Base-by-base conservation (phyloP, 64 coral and sea anemone species). In the Acropora yongei region DNA sequence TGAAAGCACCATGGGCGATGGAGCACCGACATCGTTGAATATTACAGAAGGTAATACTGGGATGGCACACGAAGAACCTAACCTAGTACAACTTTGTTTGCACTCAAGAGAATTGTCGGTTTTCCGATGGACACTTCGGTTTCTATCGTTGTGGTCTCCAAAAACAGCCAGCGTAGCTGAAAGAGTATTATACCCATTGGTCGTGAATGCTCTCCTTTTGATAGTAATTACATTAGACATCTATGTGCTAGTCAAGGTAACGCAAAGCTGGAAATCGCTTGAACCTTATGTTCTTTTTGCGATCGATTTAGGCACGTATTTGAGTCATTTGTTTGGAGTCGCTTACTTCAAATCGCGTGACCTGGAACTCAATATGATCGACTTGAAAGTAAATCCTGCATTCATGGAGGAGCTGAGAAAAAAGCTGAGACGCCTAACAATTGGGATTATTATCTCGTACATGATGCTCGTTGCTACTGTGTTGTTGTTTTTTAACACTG, bases 71-170 rank as follows among this genome's bases (percentile, higher is more conserved):
- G 30, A 30, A 30, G 30, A 30, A 30, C 30, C 30, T 63, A 9
- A 5, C 8, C 41, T 77, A 71, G 77, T 14, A 39, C n/a, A 72
- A 6, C 69, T 90, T 44, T 8, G 79, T 67, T 90, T 94, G 16
- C 12, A 57, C n/a, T 80, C 45, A 4, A 5, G 68, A 76, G 93
- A 95, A 80, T 13, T 95, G 19, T 8, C 7, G 58, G 66, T 91
- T 1, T 65, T 88, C 76, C 88, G 93, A 20, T 73, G 46, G 47
- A 95, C 68, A 61, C 83, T 95, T 46, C 75, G 93, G n/a, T 3
- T 80, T 39, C 93, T 95, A 18, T 95, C 93, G 19, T 83, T 95
- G 16, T 95, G 93, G 93, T 90, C 83, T 17, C 93, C 93, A 12
- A 60, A 44, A 65, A 11, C 65, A 58, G 89, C 89, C 44, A 82